Percentiles rank a stretch among this genome's conserved stretches.
Conservation (phyloP, 2,113 vertebrate genomes). For the Peromyscus californicus region DNA sequence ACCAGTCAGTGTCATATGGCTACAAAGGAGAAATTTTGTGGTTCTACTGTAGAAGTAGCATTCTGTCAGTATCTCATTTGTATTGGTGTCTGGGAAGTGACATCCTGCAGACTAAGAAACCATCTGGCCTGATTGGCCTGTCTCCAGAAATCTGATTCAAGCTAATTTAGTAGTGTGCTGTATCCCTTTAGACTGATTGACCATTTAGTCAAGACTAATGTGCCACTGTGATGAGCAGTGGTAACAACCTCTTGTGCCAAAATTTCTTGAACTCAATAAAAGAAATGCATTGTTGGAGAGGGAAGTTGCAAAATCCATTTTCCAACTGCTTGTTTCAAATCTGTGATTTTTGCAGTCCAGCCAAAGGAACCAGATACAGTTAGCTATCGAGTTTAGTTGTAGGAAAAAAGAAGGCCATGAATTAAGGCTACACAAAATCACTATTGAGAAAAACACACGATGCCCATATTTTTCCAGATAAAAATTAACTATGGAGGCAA, state of each 20-base stretch:
- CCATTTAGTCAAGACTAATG: slow-evolving; percentile 3
- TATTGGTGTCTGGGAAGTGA: background rate
- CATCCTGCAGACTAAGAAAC: background rate
- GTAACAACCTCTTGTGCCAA: background rate
- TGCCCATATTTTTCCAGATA: background rate
- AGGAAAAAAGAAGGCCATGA: background rate
- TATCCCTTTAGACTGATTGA: background rate
- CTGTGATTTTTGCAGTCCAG: background rate
- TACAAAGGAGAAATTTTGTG: background rate
- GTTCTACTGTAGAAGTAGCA: background rate
- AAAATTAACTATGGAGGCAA: background rate
- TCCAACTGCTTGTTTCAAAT: background rate
- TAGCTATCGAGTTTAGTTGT: slow-evolving; percentile 5
- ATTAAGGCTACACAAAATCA: background rate
- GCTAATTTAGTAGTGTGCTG: background rate
- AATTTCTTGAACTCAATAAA: slow-evolving; percentile 15
- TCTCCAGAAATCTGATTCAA: background rate
- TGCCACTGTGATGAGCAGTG: background rate
- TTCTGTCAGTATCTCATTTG: background rate
- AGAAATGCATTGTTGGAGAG: background rate
- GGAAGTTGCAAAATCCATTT: background rate
- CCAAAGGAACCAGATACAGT: background rate
- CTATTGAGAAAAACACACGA: background rate
- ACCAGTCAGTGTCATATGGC: background rate
- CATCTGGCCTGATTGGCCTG: background rate